A percentile compares a stretch with the other conserved stretches of the same genome.
These are phyloP conservation scores for Martes flavigula DNA, from an alignment of 2,797 vertebrate species.

Conservation along the genomic window DNA sequence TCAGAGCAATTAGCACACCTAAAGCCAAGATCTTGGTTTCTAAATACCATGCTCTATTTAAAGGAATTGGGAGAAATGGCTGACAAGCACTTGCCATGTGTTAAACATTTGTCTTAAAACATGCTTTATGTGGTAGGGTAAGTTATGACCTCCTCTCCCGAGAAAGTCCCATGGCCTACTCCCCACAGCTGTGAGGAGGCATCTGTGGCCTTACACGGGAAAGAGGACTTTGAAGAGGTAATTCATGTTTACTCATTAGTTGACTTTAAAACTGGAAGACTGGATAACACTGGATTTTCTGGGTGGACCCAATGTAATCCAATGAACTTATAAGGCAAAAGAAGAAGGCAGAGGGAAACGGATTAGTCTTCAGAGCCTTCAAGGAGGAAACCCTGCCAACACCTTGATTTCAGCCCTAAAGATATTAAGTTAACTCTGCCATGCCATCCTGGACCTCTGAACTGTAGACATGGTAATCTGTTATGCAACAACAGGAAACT, in stretches of 20 bases:
- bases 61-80: neutral
- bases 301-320: neutral
- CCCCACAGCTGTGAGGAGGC: neutral
- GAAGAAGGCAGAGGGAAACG: neutral
- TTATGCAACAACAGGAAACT: neutral
- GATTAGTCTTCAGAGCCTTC: neutral
- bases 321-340: neutral
- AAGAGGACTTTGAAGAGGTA: neutral
- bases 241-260: neutral
- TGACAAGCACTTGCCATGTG: neutral
- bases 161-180: neutral
- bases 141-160: neutral
- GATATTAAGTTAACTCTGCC: too few species aligned
- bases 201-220: neutral
- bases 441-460: neutral
- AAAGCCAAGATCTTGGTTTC: neutral
- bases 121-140: neutral
- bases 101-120: neutral
- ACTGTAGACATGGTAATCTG: neutral
- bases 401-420: neutral
- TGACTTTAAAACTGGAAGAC: neutral
- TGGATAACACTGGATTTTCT: neutral
- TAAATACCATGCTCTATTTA: neutral
- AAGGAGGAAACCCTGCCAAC: neutral
- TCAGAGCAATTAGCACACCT: neutral